phyloP scores from a whole-genome alignment of 2,797 vertebrate genomes.

The Eleutherodactylus coqui region DNA sequence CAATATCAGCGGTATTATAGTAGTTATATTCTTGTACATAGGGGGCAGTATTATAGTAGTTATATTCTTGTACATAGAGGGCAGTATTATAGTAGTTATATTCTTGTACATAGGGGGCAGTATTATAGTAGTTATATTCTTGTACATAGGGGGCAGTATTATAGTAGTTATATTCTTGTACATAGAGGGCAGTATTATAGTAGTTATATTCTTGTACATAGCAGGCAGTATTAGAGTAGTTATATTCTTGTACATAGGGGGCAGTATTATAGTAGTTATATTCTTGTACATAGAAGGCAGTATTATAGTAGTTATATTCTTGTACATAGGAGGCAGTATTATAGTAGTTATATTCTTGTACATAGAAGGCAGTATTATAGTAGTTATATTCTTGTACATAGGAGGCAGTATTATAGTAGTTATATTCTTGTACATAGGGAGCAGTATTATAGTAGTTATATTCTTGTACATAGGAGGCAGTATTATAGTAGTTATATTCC shows the following conservation, averaged over 20 bases:
- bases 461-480: conserved; percentile 24
- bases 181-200: neutral
- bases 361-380: neutral
- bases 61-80: neutral
- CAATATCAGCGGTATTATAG: neutral
- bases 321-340: neutral
- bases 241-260: neutral
- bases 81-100: neutral
- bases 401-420: conserved; percentile 2
- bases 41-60: too few species aligned
- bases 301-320: neutral
- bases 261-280: neutral
- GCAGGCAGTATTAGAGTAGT: conserved; percentile 3
- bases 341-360: neutral
- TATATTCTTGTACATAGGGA: conserved; percentile 1
- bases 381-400: conserved; percentile 1
- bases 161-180: conserved; percentile 7
- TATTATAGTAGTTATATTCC: conserved; percentile 12
- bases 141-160: neutral
- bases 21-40: neutral
- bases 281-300: neutral
- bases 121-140: neutral
- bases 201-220: conserved; percentile 3
- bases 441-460: conserved; percentile 18
- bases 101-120: neutral